Base-by-base conservation (phyloP, 2,888 invertebrate species). In the Conistra vaccinii region DNA sequence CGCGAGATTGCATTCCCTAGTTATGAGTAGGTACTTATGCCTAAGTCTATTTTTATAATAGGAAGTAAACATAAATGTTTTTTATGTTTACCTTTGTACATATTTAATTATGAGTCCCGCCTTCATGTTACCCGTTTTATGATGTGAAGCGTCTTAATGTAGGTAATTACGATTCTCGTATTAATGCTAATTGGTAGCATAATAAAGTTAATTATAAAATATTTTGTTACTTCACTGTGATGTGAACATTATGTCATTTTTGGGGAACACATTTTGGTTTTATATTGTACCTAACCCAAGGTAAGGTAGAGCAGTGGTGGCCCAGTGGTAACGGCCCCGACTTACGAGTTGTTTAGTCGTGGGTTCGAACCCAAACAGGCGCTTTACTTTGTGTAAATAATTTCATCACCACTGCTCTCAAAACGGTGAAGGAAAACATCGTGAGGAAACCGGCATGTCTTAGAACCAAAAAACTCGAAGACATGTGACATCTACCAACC, bases 151-250 rank as follows among this genome's bases (percentile, higher is more conserved):
- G 9, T 29, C 42, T 69, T 58, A 26, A 55, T 45, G 53, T 60
- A 10, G 20, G 51, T 80, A 62, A 80, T 76, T 80, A 73, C 23
- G 32, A 32, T 23, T 72, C n/a, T 61, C 7, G 35, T 61, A 61
- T 61, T 76, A 53, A 48, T 53, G 29, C 14, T 60, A 70, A 70
- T 72, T 72, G 72, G 51, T 79, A 71, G 45, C 53, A 35, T 70
- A 26, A 58, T 78, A 42, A 58, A 78, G 23, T 29, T 48, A 26
- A 57, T 66, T 39, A 35, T 73, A 42, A 69, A 51, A 75, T 23
- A 58, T 78, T 23, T 58, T 68, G 35, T n/a, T 29, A 69, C 20
- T 48, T 63, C 26, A 45, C 10, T 45, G 17, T 26, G 17, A 6
- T 45, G 45, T 32, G 32, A 71, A 32, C 12, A 26, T 57, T 35